These are phyloP conservation scores for Scaptomyza reducta DNA, from an alignment of 2,888 invertebrate species.

Conservation along the genomic window DNA sequence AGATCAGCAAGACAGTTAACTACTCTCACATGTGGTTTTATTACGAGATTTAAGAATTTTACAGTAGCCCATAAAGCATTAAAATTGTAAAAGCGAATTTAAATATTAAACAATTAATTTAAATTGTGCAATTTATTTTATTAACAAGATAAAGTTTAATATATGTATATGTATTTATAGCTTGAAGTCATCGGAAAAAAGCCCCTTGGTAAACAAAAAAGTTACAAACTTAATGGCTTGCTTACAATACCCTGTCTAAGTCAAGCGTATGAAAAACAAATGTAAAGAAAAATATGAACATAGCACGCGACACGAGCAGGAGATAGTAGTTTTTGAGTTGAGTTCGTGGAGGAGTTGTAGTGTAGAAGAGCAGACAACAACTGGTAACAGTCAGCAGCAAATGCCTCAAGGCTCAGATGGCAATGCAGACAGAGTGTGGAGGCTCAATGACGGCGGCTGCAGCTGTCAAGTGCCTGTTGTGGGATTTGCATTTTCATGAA, in stretches of 20 bases:
- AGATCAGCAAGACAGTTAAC: slow-evolving; percentile 1
- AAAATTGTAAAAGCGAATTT: not conserved
- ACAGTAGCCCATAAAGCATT: not conserved
- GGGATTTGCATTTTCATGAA: slow-evolving; percentile 75
- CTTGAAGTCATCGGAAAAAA: too few species aligned
- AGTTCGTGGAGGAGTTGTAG: slow-evolving; percentile 25
- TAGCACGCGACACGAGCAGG: slow-evolving; percentile 73
- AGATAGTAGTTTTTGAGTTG: slow-evolving; percentile 59
- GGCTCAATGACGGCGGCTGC: slow-evolving; percentile 20
- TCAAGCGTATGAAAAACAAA: slow-evolving; percentile 39
- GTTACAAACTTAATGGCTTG: not conserved
- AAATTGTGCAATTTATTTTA: too few species aligned
- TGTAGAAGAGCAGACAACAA: slow-evolving; percentile 24
- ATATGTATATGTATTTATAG: too few species aligned
- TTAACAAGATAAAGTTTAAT: too few species aligned
- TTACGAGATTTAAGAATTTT: not conserved
- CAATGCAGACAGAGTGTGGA: not conserved
- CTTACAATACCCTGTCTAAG: not conserved
- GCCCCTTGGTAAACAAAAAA: too few species aligned
- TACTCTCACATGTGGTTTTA: slow-evolving; percentile 15
- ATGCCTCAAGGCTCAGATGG: slow-evolving; percentile 58
- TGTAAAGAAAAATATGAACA: slow-evolving; percentile 56
- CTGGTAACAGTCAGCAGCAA: slow-evolving; percentile 19
- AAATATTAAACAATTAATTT: not conserved
- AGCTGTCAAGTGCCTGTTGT: slow-evolving; percentile 69